Conservation (phyloP, 2,888 invertebrate genomes). For the Eugnorisma glareosa region DNA sequence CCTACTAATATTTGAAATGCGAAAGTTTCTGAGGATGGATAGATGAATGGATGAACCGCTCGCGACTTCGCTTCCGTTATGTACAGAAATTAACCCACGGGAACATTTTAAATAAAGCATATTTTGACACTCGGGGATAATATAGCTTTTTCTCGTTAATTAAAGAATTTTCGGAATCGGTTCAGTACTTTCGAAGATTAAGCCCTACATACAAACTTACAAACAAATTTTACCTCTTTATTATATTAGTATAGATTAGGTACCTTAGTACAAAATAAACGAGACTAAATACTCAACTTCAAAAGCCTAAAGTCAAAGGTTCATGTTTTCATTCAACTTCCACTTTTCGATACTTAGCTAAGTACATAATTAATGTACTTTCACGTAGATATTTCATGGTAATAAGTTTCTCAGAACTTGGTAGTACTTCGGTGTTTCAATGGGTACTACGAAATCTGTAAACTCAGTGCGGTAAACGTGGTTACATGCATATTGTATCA, state of each 20-base stretch:
- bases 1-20: too few species aligned
- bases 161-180: neutral
- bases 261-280: constrained; percentile 25
- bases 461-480: constrained; percentile 41
- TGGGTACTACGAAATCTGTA: constrained; percentile 31
- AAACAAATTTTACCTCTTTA: neutral
- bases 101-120: neutral
- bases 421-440: constrained; percentile 32
- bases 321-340: constrained; percentile 33
- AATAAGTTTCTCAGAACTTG: constrained; percentile 48
- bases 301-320: constrained; percentile 39
- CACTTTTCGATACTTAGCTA: constrained; percentile 36
- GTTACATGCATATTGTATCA: constrained; percentile 60
- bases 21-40: too few species aligned
- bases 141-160: neutral
- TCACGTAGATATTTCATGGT: constrained; percentile 30
- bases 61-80: neutral
- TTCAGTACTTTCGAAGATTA: neutral
- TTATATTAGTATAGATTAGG: neutral
- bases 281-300: constrained; percentile 25
- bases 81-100: neutral
- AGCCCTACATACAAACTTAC: neutral
- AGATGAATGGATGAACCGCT: too few species aligned
- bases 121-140: neutral
- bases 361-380: constrained; percentile 58